phyloP scores from a whole-genome alignment of 2,113 vertebrate genomes.

The Nothoprocta pentlandii region DNA sequence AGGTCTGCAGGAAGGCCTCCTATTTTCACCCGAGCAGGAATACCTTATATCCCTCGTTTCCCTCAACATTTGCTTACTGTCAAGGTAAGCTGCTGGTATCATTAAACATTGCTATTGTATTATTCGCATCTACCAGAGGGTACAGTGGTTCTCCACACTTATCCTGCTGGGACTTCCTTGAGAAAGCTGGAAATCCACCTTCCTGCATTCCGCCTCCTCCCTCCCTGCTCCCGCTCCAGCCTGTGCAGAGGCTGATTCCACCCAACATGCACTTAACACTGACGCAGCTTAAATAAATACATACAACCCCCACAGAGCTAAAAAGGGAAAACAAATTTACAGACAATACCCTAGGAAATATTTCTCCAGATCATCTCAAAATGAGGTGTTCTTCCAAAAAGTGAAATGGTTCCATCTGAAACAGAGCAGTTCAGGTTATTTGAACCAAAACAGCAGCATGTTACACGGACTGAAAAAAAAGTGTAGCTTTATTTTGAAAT shows the following conservation, averaged over 20 bases:
- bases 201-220: slow-evolving; percentile 4
- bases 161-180: not conserved
- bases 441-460: not conserved
- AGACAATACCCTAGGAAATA: not conserved
- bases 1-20: not conserved
- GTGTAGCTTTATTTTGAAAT: not conserved
- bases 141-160: not conserved
- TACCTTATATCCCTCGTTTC: not conserved
- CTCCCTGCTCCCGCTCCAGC: not conserved
- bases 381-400: not conserved
- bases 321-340: not conserved
- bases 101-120: not conserved
- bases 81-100: not conserved
- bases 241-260: not conserved
- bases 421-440: not conserved
- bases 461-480: not conserved
- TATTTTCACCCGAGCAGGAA: not conserved
- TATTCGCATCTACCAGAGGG: not conserved
- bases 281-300: slow-evolving; percentile 9
- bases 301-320: not conserved
- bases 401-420: not conserved
- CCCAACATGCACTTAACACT: not conserved
- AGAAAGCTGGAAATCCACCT: not conserved
- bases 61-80: not conserved
- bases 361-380: not conserved